Base-by-base conservation (phyloP, 2,113 vertebrate species). In the Xyrauchen texanus region DNA sequence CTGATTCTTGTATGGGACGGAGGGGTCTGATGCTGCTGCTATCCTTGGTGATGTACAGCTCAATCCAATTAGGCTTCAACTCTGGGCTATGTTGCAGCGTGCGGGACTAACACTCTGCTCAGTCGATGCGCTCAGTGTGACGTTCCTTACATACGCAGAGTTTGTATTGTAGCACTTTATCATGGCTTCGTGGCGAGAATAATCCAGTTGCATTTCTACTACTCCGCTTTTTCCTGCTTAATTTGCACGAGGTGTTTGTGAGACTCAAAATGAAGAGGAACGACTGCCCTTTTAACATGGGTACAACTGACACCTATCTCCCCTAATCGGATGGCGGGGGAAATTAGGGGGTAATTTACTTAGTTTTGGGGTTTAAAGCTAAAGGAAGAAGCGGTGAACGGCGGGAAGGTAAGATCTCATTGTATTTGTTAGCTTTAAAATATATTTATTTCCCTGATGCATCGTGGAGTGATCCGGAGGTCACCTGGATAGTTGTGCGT, bases 31-130 rank as follows among this genome's bases (percentile, higher is more conserved):
- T 87, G 81, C 87, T 93, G 9, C 21, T 34, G 85, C 88, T 93
- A 90, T 88, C 89, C 91, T 88, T 90, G 87, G 86, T 90, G 89
- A 91, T 90, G 90, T 88, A 88, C 72, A 82, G 73, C 70, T 74
- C 83, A 92, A 86, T 90, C 89, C 90, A 89, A 88, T 90, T 91
- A 92, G 45, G 77, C 87, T 90, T 87, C 81, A 83, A 73, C 86
- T 86, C 81, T 79, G 82, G 76, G 5, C 74, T 71, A 67, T 70
- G 78, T 46, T 85, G 77, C 82, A 60, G 65, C 71, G 57, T 57
- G 60, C 63, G 21, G 21, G 21, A 3, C 21, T 1, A 34, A 34
- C 21, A 34, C 21, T 34, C 9, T 13, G 74, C 10, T 71, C 68
- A 62, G 66, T 77, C 71, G 63, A 71, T 64, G 69, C 70, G 58